Percentiles rank a stretch among this genome's conserved stretches.
phyloP scores from a whole-genome alignment of 1,140 invertebrate species.

The Gonatopus flavifemur region DNA sequence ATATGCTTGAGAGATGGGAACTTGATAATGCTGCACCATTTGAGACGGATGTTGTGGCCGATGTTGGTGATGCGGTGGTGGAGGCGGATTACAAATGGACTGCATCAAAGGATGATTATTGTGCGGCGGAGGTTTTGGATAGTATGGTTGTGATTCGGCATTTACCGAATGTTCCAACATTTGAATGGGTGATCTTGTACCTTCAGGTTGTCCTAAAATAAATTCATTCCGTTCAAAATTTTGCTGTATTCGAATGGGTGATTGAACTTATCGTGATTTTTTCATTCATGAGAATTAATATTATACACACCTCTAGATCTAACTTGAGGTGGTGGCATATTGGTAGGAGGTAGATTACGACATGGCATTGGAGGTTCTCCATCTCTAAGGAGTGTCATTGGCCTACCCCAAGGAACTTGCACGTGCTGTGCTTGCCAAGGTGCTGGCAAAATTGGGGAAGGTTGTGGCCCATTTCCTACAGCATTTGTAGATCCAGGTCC shows the following conservation, averaged over 20 bases:
- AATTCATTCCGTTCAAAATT: slow-evolving; percentile 3
- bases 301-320: slow-evolving; percentile 44
- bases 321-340: slow-evolving; percentile 53
- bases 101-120: slow-evolving; percentile 45
- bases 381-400: slow-evolving; percentile 41
- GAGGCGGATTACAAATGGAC: slow-evolving; percentile 50
- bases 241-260: not conserved
- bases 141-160: slow-evolving; percentile 42
- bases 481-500: slow-evolving; percentile 23
- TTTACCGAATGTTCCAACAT: slow-evolving; percentile 40
- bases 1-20: slow-evolving; percentile 44
- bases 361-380: slow-evolving; percentile 35
- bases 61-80: slow-evolving; percentile 37
- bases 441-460: slow-evolving; percentile 29
- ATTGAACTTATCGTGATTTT: slow-evolving; percentile 13
- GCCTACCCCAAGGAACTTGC: slow-evolving; percentile 43
- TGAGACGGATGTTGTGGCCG: slow-evolving; percentile 33
- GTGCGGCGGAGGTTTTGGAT: slow-evolving; percentile 39
- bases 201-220: slow-evolving; percentile 37
- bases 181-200: slow-evolving; percentile 38
- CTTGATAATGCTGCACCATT: slow-evolving; percentile 37
- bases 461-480: slow-evolving; percentile 30
- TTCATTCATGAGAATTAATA: slow-evolving; percentile 20
- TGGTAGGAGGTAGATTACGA: slow-evolving; percentile 43
- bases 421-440: slow-evolving; percentile 48